Conservation (phyloP, 2,113 vertebrate species). For the Microtus oregoni region DNA sequence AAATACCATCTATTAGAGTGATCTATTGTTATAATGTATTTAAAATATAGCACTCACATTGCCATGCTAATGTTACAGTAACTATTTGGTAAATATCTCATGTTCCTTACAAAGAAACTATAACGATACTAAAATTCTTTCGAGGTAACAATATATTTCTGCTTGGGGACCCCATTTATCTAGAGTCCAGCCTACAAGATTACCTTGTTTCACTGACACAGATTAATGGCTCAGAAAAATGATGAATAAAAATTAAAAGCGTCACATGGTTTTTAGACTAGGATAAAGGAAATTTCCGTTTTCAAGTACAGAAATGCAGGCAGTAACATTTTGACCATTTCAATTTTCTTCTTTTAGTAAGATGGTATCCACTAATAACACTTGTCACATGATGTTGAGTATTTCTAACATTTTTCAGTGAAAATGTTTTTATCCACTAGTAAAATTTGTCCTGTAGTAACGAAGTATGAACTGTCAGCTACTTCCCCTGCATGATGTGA, state of each 20-base stretch:
- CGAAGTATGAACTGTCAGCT: not conserved
- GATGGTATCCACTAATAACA: not conserved
- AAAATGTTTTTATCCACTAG: not conserved
- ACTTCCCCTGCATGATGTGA: not conserved
- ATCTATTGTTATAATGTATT: conserved; percentile 15
- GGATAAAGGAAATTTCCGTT: not conserved
- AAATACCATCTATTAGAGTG: conserved; percentile 14
- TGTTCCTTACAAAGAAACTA: not conserved
- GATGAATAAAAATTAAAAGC: not conserved
- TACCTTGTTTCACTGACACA: not conserved
- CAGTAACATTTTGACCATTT: not conserved
- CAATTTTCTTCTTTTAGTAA: not conserved
- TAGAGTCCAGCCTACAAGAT: not conserved
- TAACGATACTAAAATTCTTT: not conserved
- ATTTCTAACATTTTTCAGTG: conserved; percentile 23
- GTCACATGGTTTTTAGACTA: not conserved
- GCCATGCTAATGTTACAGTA: not conserved
- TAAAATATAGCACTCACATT: not conserved
- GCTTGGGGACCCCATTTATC: not conserved
- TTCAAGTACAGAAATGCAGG: not conserved
- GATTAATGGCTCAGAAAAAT: not conserved
- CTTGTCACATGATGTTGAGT: not conserved
- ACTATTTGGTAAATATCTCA: not conserved
- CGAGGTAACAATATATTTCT: not conserved
- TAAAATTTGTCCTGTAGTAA: not conserved